Conservation (phyloP, 2,888 invertebrate genomes). For the Drosophila monieri region DNA sequence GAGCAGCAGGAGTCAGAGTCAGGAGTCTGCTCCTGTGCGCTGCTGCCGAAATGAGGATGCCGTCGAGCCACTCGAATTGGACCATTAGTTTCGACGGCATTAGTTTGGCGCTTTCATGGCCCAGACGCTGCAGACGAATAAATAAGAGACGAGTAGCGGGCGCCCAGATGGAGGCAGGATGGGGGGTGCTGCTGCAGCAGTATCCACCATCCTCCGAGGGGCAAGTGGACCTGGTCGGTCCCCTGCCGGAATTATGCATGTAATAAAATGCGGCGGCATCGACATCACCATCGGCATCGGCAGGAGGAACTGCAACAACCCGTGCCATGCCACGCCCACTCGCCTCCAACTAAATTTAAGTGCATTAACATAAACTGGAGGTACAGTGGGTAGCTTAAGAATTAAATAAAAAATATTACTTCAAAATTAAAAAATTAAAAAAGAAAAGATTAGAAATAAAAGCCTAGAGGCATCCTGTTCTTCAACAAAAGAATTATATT, state of each 20-base stretch:
- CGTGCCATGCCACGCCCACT: constrained; percentile 56
- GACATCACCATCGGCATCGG: constrained; percentile 42
- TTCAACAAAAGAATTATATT: neutral
- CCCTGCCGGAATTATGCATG: constrained; percentile 83
- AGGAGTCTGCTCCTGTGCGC: neutral
- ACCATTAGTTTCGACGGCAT: constrained; percentile 83
- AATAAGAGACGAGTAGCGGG: constrained; percentile 70
- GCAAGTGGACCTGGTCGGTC: constrained; percentile 45
- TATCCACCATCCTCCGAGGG: neutral
- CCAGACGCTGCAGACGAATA: constrained; percentile 65
- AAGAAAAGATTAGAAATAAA: constrained; percentile 17
- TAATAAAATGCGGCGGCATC: constrained; percentile 79
- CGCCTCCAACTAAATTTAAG: constrained; percentile 73
- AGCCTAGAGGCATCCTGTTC: neutral
- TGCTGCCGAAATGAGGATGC: constrained; percentile 31
- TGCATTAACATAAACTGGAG: constrained; percentile 81
- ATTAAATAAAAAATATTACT: neutral
- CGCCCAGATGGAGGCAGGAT: constrained; percentile 25
- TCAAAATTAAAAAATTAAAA: neutral
- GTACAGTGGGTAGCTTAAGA: constrained; percentile 5
- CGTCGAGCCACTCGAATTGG: constrained; percentile 81
- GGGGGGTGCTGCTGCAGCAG: neutral
- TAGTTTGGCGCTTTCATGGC: constrained; percentile 77
- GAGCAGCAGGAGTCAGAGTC: constrained; percentile 37
- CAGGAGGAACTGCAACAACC: constrained; percentile 54